Conservation (phyloP, 2,797 vertebrate genomes). For the Denticeps clupeoides region DNA sequence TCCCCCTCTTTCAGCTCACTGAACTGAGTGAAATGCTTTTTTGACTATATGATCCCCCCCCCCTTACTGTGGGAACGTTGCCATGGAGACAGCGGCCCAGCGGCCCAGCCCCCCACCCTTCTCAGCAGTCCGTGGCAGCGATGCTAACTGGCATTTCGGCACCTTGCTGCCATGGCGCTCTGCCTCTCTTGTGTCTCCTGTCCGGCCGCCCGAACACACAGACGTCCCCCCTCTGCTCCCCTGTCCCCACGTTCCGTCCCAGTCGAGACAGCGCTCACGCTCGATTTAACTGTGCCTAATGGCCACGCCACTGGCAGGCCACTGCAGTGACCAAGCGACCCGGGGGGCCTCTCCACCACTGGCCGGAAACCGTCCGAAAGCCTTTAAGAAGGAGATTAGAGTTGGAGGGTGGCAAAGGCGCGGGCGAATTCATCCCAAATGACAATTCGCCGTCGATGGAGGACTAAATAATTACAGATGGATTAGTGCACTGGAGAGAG, state of each 20-base stretch:
- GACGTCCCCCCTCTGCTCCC: slow-evolving; percentile 7
- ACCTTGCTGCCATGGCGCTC: slow-evolving; percentile 13
- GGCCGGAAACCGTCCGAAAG: too few species aligned
- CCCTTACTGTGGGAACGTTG: slow-evolving; percentile 60
- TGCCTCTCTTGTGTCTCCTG: neutral
- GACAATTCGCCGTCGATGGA: slow-evolving; percentile 45
- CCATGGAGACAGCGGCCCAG: slow-evolving; percentile 58
- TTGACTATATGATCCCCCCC: slow-evolving; percentile 60
- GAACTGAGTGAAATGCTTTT: slow-evolving; percentile 66
- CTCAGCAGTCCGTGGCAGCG: slow-evolving; percentile 23
- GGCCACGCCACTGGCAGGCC: slow-evolving; percentile 24
- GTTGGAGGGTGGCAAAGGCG: too few species aligned
- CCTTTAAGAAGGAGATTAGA: too few species aligned
- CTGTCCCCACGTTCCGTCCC: neutral
- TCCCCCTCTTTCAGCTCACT: slow-evolving; percentile 57
- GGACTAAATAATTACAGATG: slow-evolving; percentile 55
- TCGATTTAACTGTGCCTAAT: slow-evolving; percentile 26
- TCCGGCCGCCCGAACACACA: neutral
- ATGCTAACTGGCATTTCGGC: slow-evolving; percentile 41
- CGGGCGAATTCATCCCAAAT: too few species aligned
- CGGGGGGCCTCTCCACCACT: neutral
- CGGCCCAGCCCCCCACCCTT: slow-evolving; percentile 19
- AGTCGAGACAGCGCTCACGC: slow-evolving; percentile 7
- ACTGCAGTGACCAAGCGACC: slow-evolving; percentile 6
- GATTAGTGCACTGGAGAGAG: slow-evolving; percentile 34